Base-by-base conservation (phyloP, 2,113 vertebrate genomes). In the Trematomus loennbergii region DNA sequence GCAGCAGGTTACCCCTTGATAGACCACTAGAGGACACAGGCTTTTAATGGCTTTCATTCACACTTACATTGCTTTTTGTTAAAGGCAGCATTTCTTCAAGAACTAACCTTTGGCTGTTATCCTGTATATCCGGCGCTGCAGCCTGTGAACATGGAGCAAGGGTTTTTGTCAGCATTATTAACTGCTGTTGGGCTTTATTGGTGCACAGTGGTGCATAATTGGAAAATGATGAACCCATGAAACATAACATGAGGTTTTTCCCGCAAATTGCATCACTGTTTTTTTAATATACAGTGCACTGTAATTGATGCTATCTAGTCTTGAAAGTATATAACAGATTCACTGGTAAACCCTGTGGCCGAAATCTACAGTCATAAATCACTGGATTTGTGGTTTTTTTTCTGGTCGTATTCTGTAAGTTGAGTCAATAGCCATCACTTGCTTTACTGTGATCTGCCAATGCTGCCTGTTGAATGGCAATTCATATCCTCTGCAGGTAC, bases 191-290 rank as follows among this genome's bases (percentile, higher is more conserved):
- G 73, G 63, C 29, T 86, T 82, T 82, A 79, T 86, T 45, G 1
- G 49, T 17, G 54, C 57, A 77, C 43, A 55, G 67, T 45, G 66
- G 52, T 85, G 72, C 54, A 82, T 82, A 81, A 85, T 78, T 88
- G 77, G 55, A 85, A 76, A 87, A 81, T 79, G 57, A 55, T 40
- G 77, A 76, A 82, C 64, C 77, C 67, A 64, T 79, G 75, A 85
- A 83, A 87, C 80, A 90, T 72, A 72, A 83, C 57, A 72, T 57
- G 59, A 72, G 36, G 49, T 83, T 22, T 65, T 72, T 13, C 48
- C 52, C 5, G 8, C 66, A 66, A 75, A 69, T 72, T 75, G 69
- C 46, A 13, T 71, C 61, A 59, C 58, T 48, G 67, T 67, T 87
- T 69, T 85, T 86, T 86, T 40, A 7, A 80, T 79, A 66, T 87